A percentile compares a stretch with the other conserved stretches of the same genome.
Conservation (phyloP, 2,113 vertebrate genomes). For the Oceanodroma tethys region DNA sequence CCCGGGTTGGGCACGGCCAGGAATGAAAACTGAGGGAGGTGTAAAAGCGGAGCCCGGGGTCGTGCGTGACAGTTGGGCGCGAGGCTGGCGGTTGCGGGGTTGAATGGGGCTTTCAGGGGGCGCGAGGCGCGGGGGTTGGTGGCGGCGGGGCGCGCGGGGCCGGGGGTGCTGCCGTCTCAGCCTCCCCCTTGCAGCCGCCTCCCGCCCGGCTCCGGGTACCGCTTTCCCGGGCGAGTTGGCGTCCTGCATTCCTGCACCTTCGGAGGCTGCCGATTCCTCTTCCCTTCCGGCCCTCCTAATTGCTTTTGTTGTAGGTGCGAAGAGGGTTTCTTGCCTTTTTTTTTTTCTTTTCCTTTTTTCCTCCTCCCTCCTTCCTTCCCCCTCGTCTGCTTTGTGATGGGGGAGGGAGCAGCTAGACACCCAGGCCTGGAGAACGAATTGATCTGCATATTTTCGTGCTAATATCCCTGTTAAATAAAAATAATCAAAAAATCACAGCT, state of each 20-base stretch:
- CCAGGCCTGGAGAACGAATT: not conserved
- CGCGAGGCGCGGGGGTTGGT: not conserved
- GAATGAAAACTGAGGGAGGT: rapidly evolving
- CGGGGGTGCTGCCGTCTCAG: not conserved
- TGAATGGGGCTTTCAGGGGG: not conserved
- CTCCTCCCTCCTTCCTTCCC: not conserved
- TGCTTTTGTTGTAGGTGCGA: conserved; percentile 42
- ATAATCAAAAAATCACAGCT: not conserved
- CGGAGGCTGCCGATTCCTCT: not conserved
- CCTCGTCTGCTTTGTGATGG: not conserved
- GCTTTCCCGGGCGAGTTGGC: not conserved
- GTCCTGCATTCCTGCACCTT: conserved; percentile 1
- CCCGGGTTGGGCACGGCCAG: not conserved
- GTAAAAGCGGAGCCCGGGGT: not conserved
- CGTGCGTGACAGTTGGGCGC: not conserved
- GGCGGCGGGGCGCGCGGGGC: not conserved
- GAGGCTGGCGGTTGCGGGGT: not conserved
- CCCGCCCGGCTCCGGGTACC: not conserved
- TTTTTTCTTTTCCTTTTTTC: not conserved
- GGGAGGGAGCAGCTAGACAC: not conserved
- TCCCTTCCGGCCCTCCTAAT: not conserved
- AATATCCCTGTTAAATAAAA: not conserved
- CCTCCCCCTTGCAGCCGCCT: not conserved
- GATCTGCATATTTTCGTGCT: not conserved
- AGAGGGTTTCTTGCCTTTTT: not conserved